A percentile compares a stretch with the other conserved stretches of the same genome.
These are phyloP conservation scores for Chauna torquata DNA, from an alignment of 2,113 vertebrate genomes.

Conservation along the genomic window DNA sequence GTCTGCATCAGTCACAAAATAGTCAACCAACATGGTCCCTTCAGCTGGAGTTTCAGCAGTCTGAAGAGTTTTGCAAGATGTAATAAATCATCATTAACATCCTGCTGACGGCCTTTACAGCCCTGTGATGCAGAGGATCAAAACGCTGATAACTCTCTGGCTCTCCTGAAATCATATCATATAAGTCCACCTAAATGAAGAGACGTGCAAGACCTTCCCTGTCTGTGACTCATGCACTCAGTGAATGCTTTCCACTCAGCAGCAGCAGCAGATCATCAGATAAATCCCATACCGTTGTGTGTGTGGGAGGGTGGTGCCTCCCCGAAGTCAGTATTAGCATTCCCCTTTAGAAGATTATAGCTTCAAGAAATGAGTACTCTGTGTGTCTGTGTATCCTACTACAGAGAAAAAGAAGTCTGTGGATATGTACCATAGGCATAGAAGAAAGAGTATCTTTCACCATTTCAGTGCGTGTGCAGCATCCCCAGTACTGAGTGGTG, in stretches of 20 bases:
- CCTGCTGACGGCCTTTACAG: not conserved
- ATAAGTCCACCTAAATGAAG: not conserved
- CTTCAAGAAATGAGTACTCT: constrained; percentile 6
- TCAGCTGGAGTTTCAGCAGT: not conserved
- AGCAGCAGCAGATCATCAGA: not conserved
- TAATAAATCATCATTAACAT: not conserved
- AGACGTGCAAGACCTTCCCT: not conserved
- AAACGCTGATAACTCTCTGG: not conserved
- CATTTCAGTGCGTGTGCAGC: not conserved
- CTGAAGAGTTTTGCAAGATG: constrained; percentile 29
- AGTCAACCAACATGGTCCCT: not conserved
- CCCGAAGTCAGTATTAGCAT: constrained; percentile 49
- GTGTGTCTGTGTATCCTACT: constrained; percentile 32
- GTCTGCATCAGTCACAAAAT: constrained; percentile 8
- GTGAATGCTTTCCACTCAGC: not conserved
- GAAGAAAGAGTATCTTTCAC: constrained; percentile 7
- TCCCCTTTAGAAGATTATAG: constrained; percentile 71
- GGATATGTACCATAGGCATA: not conserved
- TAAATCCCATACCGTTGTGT: constrained; percentile 25
- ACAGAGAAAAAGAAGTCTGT: not conserved
- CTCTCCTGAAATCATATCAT: not conserved
- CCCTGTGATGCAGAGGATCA: not conserved
- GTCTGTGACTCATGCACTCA: not conserved
- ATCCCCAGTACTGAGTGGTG: constrained; percentile 16
- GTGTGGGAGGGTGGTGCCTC: not conserved